phyloP scores from a whole-genome alignment of 2,888 invertebrate species.

The Sympetrum striolatum region DNA sequence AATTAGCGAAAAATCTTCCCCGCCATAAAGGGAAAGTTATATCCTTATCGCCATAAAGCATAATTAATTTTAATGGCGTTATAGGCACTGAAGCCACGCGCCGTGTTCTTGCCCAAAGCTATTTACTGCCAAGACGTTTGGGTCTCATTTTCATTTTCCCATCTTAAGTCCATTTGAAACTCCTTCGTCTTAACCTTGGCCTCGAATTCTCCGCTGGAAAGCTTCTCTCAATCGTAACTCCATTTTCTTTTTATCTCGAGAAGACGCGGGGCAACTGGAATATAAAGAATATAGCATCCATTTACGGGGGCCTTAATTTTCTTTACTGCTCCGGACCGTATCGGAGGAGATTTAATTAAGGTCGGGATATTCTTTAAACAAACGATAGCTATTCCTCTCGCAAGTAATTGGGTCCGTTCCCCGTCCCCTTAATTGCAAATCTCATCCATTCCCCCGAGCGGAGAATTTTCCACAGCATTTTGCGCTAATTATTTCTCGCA shows the following conservation, averaged over 20 bases:
- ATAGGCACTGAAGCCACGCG: too few relatives aligned
- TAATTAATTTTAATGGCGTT: too few relatives aligned
- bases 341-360: not conserved
- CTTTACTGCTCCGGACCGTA: not conserved
- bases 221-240: not conserved
- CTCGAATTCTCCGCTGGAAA: not conserved
- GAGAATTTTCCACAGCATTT: not conserved
- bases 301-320: not conserved
- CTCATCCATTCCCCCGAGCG: not conserved
- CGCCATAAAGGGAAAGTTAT: too few relatives aligned
- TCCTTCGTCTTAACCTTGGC: too few relatives aligned
- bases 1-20: too few relatives aligned
- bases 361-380: not conserved
- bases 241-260: not conserved
- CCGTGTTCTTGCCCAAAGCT: too few relatives aligned
- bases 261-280: not conserved
- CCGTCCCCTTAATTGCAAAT: not conserved
- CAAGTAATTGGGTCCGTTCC: not conserved
- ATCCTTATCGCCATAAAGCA: too few relatives aligned
- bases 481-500: not conserved
- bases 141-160: too few relatives aligned
- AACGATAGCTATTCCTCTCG: not conserved
- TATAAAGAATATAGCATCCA: not conserved
- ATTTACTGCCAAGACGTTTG: too few relatives aligned
- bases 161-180: too few relatives aligned